phyloP scores from a whole-genome alignment of 2,113 vertebrate species.

The Centropus unirufus region DNA sequence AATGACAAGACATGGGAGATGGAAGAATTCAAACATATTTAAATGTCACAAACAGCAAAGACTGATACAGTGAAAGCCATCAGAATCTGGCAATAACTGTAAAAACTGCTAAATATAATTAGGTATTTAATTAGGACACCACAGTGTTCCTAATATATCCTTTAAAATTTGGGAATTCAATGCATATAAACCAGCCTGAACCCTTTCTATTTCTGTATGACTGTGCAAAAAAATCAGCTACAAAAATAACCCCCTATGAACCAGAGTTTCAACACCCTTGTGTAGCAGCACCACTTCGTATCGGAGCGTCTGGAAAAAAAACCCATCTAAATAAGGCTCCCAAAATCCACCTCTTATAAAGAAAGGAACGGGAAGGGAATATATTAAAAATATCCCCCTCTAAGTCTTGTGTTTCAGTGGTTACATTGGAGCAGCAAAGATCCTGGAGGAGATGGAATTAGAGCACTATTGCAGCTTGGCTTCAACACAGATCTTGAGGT shows the following conservation, averaged over 20 bases:
- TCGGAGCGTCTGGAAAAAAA: not conserved
- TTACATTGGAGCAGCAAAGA: not conserved
- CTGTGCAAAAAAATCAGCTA: not conserved
- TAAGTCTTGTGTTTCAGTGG: not conserved
- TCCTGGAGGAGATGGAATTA: not conserved
- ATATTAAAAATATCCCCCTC: not conserved
- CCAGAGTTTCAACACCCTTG: not conserved
- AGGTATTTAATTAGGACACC: not conserved
- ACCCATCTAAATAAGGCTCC: not conserved
- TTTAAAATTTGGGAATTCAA: not conserved
- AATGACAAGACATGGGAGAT: not conserved
- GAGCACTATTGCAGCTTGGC: accelerated
- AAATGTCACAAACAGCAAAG: conserved; percentile 12
- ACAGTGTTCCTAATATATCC: not conserved
- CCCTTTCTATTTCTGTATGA: conserved; percentile 18
- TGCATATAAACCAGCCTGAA: not conserved
- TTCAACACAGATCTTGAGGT: not conserved
- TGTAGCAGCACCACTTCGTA: not conserved
- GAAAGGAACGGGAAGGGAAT: not conserved
- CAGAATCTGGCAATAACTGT: not conserved
- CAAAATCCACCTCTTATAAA: not conserved
- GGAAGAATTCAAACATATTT: conserved; percentile 20
- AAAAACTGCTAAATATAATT: conserved; percentile 26
- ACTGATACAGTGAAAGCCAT: not conserved
- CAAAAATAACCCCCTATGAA: not conserved